Evolutionary conservation across 2,888 invertebrate genomes (phyloP).

Genomic region (Phlogophora meticulosa): DNA sequence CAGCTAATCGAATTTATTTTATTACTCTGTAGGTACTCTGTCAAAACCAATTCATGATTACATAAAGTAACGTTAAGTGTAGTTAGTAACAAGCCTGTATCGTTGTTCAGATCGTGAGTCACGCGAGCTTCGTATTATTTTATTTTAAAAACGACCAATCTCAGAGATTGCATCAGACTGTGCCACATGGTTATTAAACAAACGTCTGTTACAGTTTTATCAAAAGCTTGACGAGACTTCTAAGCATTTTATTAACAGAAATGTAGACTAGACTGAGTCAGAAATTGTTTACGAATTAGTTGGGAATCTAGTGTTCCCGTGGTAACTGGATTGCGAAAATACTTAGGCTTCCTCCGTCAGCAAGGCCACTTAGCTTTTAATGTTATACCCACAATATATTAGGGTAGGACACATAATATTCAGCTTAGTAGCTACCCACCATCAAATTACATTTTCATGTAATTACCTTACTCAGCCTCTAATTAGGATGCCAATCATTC

Average conservation of each 20-base stretch:
- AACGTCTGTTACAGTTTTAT: conserved; percentile 25
- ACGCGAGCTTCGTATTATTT: conserved; percentile 44
- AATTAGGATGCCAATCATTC: conserved; percentile 58
- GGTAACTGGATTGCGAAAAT: conserved; percentile 38
- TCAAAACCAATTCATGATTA: conserved; percentile 32
- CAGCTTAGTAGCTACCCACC: conserved; percentile 12
- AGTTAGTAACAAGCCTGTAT: conserved; percentile 38
- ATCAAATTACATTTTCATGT: conserved; percentile 47
- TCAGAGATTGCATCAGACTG: conserved; percentile 34
- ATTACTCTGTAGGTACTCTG: conserved; percentile 1
- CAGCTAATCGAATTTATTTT: background rate
- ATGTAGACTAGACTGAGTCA: conserved; percentile 16
- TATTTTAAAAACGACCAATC: conserved; percentile 49
- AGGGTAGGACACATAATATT: conserved; percentile 36
- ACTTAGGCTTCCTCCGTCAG: conserved; percentile 25
- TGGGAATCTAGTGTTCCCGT: conserved; percentile 12
- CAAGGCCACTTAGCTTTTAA: conserved; percentile 32
- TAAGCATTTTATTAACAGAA: conserved; percentile 26
- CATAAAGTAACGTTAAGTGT: conserved; percentile 21
- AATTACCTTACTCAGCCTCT: conserved; percentile 43
- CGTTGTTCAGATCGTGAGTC: conserved; percentile 47
- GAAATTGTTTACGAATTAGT: conserved; percentile 38
- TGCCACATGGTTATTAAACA: conserved; percentile 37
- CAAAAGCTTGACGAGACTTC: conserved; percentile 14
- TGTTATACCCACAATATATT: conserved; percentile 33